phyloP scores from a whole-genome alignment of 1,140 invertebrate species.

The Homarus americanus region DNA sequence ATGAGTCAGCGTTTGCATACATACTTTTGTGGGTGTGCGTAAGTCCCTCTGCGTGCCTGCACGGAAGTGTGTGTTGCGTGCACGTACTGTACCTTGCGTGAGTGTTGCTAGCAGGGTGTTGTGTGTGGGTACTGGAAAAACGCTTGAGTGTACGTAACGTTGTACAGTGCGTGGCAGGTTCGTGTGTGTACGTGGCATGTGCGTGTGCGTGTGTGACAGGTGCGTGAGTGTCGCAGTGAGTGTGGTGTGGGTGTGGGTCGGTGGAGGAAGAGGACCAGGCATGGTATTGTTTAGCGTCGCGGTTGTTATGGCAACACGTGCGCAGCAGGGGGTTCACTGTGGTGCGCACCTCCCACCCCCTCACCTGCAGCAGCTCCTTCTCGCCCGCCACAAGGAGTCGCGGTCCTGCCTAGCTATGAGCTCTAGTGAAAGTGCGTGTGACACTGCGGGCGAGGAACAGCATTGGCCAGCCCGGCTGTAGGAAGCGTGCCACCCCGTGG shows the following conservation, averaged over 20 bases:
- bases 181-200: neutral
- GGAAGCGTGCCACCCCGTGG: neutral
- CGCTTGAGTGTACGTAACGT: no score
- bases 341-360: neutral
- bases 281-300: slow-evolving; percentile 46
- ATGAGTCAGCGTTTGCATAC: no score
- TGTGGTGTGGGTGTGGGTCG: neutral
- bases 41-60: no score
- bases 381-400: slow-evolving; percentile 17
- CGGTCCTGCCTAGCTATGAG: neutral
- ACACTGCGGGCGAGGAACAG: neutral
- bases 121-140: no score
- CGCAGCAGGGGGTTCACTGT: neutral
- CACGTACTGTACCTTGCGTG: no score
- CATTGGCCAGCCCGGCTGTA: neutral
- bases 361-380: neutral
- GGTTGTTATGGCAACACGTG: slow-evolving; percentile 49
- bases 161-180: neutral
- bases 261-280: neutral
- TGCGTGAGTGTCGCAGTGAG: neutral
- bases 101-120: no score
- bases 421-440: neutral
- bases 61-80: no score
- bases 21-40: no score
- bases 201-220: slow-evolving; percentile 5